Evolutionary conservation across 2,888 invertebrate genomes (phyloP).

Genomic region (Limenitis camilla): DNA sequence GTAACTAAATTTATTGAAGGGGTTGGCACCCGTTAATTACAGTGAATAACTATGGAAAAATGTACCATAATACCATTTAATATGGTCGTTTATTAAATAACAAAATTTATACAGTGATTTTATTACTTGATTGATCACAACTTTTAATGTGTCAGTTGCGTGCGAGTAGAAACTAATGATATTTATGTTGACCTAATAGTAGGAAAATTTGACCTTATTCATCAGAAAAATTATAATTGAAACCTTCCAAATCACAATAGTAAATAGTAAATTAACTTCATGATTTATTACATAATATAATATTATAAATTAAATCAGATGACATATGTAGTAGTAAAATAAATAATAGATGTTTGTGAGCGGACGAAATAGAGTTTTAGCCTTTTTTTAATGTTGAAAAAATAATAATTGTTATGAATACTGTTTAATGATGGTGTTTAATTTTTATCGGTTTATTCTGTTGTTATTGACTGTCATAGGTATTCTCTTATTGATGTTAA

Average conservation of each 20-base stretch:
- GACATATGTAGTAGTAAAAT: no score
- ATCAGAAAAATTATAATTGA: not conserved
- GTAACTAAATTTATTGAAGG: slow-evolving; percentile 43
- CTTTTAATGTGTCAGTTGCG: slow-evolving; percentile 53
- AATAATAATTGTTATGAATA: no score
- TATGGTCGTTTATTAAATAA: slow-evolving; percentile 17
- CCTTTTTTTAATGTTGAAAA: no score
- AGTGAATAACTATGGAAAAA: slow-evolving; percentile 15
- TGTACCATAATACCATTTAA: slow-evolving; percentile 10
- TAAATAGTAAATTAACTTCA: not conserved
- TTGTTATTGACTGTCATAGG: no score
- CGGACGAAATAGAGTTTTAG: no score
- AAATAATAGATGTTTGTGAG: no score
- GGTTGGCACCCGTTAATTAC: slow-evolving; percentile 24
- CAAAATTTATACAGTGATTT: slow-evolving; percentile 31
- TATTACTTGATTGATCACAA: slow-evolving; percentile 47
- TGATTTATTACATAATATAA: not conserved
- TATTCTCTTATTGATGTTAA: no score
- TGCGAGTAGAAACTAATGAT: slow-evolving; percentile 30
- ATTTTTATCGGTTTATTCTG: no score
- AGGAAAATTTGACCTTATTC: slow-evolving; percentile 10
- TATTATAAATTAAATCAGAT: no score
- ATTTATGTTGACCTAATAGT: slow-evolving; percentile 20
- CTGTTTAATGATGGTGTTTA: no score
- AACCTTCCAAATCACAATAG: not conserved